phyloP scores from a whole-genome alignment of 2,113 vertebrate species.

The Sylvia atricapilla region DNA sequence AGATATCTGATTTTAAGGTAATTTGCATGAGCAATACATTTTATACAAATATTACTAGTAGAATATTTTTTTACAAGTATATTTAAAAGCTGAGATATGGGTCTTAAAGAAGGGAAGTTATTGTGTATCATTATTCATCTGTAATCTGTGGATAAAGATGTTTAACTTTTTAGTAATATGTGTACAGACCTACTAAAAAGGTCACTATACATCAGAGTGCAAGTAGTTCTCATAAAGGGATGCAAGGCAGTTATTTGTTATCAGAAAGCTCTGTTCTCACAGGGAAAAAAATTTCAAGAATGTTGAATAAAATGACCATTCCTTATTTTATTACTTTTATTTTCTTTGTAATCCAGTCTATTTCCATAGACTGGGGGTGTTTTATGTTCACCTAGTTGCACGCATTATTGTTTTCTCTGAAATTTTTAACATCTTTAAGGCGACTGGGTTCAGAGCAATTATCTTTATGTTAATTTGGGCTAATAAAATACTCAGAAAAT shows the following conservation, averaged over 20 bases:
- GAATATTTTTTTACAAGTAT: not conserved
- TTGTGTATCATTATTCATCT: not conserved
- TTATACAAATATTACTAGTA: not conserved
- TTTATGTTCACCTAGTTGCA: not conserved
- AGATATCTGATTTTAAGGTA: not conserved
- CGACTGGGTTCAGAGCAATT: not conserved
- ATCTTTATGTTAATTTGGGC: not conserved
- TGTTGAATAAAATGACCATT: not conserved
- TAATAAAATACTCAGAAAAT: not conserved
- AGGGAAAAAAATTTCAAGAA: not conserved
- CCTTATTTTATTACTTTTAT: not conserved
- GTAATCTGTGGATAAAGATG: not conserved
- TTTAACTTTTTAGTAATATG: not conserved
- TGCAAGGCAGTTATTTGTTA: rapidly evolving
- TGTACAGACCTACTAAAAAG: not conserved
- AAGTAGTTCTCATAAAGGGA: not conserved
- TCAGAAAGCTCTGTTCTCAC: not conserved
- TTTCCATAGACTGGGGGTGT: not conserved
- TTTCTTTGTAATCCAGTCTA: not conserved
- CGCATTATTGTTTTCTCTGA: not conserved
- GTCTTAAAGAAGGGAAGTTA: not conserved
- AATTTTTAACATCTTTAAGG: not conserved
- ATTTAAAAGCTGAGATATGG: not conserved
- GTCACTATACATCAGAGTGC: not conserved
- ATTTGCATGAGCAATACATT: not conserved